Evolutionary conservation across 2,888 invertebrate genomes (phyloP).

Genomic region (Hyalella azteca): DNA sequence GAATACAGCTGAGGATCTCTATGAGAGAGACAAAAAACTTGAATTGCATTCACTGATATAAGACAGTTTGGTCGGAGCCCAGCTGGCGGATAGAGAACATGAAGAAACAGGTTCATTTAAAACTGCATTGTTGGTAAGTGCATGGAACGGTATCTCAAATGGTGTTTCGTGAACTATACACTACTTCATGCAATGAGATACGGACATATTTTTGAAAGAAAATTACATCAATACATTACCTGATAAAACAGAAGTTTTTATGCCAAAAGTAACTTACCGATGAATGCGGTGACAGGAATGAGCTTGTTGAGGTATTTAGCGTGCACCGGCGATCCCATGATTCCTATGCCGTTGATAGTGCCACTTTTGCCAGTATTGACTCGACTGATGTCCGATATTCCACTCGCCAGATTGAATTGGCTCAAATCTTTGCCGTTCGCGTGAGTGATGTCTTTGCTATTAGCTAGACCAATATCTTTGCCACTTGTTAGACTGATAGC

Average conservation of each 20-base stretch:
- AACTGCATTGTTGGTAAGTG: neutral
- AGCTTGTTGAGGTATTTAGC: slow-evolving; percentile 4
- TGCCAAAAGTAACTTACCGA: neutral
- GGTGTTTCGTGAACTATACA: neutral
- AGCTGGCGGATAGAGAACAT: too few relatives aligned
- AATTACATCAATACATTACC: neutral
- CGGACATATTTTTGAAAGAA: too few relatives aligned
- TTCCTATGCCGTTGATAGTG: too few relatives aligned
- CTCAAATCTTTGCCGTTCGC: neutral
- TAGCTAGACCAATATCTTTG: neutral
- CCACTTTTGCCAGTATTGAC: neutral
- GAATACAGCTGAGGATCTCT: too few relatives aligned
- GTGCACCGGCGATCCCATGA: neutral
- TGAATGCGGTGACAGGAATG: slow-evolving; percentile 12
- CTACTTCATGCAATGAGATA: neutral
- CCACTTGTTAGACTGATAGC: too few relatives aligned
- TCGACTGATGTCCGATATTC: neutral
- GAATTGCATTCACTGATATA: too few relatives aligned
- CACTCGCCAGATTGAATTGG: neutral
- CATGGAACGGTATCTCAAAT: neutral
- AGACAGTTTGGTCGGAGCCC: too few relatives aligned
- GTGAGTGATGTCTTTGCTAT: neutral
- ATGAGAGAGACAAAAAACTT: too few relatives aligned
- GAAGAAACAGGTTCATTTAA: too few relatives aligned
- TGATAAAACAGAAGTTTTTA: neutral